Conservation (phyloP, 2,113 vertebrate genomes). For the Triplophysa dalaica region DNA sequence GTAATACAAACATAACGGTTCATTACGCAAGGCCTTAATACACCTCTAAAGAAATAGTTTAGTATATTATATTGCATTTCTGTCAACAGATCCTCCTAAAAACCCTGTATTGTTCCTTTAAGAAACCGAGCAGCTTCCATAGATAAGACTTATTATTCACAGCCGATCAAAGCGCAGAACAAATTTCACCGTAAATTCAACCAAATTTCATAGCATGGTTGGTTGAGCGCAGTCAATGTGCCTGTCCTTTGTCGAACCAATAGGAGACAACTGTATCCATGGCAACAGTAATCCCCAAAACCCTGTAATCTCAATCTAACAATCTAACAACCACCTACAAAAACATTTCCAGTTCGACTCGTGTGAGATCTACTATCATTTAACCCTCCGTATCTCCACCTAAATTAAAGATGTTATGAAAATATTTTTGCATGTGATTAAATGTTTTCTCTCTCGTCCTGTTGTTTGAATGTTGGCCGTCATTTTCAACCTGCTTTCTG, state of each 20-base stretch:
- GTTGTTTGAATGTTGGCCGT: neutral
- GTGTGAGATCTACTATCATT: neutral
- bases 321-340: neutral
- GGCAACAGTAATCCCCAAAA: constrained; percentile 48
- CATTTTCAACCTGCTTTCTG: neutral
- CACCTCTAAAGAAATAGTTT: no score
- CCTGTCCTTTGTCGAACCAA: neutral
- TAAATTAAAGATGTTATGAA: no score
- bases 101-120: no score
- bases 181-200: neutral
- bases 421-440: no score
- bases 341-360: neutral
- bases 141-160: neutral
- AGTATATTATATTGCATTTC: no score
- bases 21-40: no score
- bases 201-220: neutral
- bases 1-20: no score
- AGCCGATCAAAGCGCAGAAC: neutral
- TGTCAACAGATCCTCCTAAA: no score
- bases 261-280: constrained; percentile 40
- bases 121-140: neutral
- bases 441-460: neutral
- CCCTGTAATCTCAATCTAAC: constrained; percentile 29
- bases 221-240: neutral
- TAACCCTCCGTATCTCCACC: neutral